phyloP scores from a whole-genome alignment of 2,797 vertebrate genomes.

The Sylvia borin region DNA sequence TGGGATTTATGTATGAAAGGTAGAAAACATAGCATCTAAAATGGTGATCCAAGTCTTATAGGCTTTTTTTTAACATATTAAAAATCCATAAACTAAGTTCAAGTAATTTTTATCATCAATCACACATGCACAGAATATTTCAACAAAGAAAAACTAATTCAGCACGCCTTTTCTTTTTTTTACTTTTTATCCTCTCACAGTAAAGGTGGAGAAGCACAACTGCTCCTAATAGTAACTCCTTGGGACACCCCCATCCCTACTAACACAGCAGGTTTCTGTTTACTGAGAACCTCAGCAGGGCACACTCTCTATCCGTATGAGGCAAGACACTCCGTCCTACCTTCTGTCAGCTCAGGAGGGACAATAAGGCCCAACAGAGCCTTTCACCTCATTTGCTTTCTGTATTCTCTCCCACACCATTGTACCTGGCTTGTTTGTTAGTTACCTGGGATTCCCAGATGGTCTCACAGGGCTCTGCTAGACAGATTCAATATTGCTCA shows the following conservation, averaged over 20 bases:
- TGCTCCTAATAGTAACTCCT: fast-evolving
- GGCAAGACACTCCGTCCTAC: not conserved
- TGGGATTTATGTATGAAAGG: not conserved
- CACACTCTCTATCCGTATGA: not conserved
- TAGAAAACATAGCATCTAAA: not conserved
- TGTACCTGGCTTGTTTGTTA: not conserved
- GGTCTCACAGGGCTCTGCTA: not conserved
- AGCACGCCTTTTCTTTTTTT: not conserved
- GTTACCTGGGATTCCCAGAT: not conserved
- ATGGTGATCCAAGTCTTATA: not conserved
- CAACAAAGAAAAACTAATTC: not conserved
- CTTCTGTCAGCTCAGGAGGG: not conserved
- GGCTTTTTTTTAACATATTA: not conserved
- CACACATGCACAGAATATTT: not conserved
- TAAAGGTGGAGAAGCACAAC: not conserved
- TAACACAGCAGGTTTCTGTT: not conserved
- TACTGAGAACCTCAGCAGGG: not conserved
- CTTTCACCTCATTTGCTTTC: not conserved
- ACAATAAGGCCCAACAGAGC: not conserved
- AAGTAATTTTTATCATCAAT: not conserved
- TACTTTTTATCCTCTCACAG: not conserved
- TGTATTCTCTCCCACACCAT: not conserved
- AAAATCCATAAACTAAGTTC: not conserved
- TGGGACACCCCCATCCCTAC: not conserved
- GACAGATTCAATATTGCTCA: not conserved